Conservation (phyloP, 2,113 vertebrate species). For the Spea multiplicata region DNA sequence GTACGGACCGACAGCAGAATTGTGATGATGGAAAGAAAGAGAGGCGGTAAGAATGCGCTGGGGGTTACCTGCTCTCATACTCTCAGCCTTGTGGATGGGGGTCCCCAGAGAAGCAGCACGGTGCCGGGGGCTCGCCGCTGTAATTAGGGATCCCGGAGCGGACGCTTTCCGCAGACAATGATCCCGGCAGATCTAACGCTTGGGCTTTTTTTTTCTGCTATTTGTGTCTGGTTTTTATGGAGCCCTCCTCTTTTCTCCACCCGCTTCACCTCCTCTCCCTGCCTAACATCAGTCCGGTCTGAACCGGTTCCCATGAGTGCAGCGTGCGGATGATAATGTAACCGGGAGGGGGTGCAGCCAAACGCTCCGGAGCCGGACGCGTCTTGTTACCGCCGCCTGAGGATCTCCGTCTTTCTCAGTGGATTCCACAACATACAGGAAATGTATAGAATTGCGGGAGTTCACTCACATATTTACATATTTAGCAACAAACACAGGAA, state of each 20-base stretch:
- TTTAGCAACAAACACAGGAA: too few species aligned
- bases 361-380: not conserved
- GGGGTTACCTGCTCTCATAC: not conserved
- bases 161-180: not conserved
- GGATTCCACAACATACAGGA: too few species aligned
- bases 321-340: slow-evolving; percentile 22
- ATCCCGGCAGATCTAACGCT: not conserved
- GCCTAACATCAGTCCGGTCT: slow-evolving; percentile 30
- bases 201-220: not conserved
- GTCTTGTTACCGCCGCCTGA: too few species aligned
- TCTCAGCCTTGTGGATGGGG: not conserved
- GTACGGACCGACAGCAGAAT: too few species aligned
- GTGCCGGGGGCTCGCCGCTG: not conserved
- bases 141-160: not conserved
- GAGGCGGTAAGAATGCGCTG: too few species aligned
- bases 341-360: slow-evolving; percentile 10
- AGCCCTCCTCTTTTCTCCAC: slow-evolving; percentile 13
- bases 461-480: too few species aligned
- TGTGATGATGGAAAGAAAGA: too few species aligned
- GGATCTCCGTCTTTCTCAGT: too few species aligned
- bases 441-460: too few species aligned
- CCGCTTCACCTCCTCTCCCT: slow-evolving; percentile 17
- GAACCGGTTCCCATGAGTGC: slow-evolving; percentile 34
- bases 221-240: slow-evolving; percentile 23
- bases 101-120: not conserved